Base-by-base conservation (phyloP, 37 sponge, comb jelly and placozoan species). In the Hormiphora californensis region DNA sequence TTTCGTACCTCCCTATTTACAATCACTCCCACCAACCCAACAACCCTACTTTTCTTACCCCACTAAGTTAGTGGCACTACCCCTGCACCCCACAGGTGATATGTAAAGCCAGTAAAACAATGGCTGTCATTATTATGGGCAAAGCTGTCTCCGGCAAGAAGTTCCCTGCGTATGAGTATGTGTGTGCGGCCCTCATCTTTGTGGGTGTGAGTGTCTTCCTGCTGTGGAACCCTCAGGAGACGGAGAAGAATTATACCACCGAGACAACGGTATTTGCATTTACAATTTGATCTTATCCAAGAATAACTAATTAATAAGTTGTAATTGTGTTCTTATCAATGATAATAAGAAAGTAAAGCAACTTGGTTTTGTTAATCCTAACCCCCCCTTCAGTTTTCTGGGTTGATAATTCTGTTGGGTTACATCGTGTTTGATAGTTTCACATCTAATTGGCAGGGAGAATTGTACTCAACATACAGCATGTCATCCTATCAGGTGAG, bases 121-220 rank as follows among this genome's bases (percentile, higher is more conserved):
- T 97, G 34, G 92, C 98, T 0, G 98, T 97, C 33, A 97, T 97
- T 92, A 40, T 97, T 19, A 97, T 97, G 98, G 94, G 98, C 25
- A 97, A 97, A 57, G 85, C 94, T 1, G 93, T 97, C 0, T 97
- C 98, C 46, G 88, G 91, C 54, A 86, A 86, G 53, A 92, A 87
- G 8, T 97, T 90, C 54, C 90, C 94, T 39, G 91, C 67, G 88
- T 81, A 97, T 63, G 94, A 97, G 87, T 97, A 97, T 69, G 44
- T 90, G 63, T 91, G 90, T 22, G 94, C 98, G 11, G 49, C 55
- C 12, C 30, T 94, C 37, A 68, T 97, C 37, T 94, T 93, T 21
- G 43, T 90, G 8, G 98, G 98, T 34, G 98, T 93, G 32, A 89
- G 92, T 87, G 36, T 94, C 30, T 97, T 97, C 85, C 91, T 97